Percentiles rank a stretch among this genome's conserved stretches.
These are phyloP conservation scores for Amiota minor DNA, from an alignment of 2,888 invertebrate species.

Conservation along the genomic window DNA sequence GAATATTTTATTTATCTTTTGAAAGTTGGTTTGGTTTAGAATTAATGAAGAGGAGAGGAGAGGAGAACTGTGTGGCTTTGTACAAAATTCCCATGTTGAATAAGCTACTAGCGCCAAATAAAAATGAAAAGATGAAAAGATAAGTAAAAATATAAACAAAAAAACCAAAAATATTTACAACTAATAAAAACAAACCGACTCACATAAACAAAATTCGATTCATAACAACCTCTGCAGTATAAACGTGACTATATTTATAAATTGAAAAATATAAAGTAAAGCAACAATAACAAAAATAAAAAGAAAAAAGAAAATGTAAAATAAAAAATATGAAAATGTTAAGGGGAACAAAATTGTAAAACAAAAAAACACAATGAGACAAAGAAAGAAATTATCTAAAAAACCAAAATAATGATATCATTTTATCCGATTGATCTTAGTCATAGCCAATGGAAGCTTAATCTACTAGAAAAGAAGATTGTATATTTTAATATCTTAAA, in stretches of 20 bases:
- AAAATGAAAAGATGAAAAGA: not conserved
- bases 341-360: not conserved
- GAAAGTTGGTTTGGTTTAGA: too few species aligned
- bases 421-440: too few species aligned
- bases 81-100: too few species aligned
- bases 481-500: too few species aligned
- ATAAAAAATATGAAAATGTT: not conserved
- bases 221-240: slow-evolving; percentile 44
- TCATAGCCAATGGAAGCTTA: too few species aligned
- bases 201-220: slow-evolving; percentile 27
- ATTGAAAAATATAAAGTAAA: slow-evolving; percentile 20
- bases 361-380: too few species aligned
- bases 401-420: too few species aligned
- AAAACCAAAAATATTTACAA: slow-evolving; percentile 5
- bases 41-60: too few species aligned
- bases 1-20: too few species aligned
- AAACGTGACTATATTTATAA: slow-evolving; percentile 52
- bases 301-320: not conserved
- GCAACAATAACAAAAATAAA: not conserved
- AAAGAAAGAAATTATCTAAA: too few species aligned
- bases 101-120: not conserved
- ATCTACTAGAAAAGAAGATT: too few species aligned
- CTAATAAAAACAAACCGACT: not conserved
- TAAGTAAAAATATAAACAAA: not conserved
- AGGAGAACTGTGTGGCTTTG: too few species aligned